These are phyloP conservation scores for Ceyx margarethae DNA, from an alignment of 2,113 vertebrate genomes.

Conservation along the genomic window DNA sequence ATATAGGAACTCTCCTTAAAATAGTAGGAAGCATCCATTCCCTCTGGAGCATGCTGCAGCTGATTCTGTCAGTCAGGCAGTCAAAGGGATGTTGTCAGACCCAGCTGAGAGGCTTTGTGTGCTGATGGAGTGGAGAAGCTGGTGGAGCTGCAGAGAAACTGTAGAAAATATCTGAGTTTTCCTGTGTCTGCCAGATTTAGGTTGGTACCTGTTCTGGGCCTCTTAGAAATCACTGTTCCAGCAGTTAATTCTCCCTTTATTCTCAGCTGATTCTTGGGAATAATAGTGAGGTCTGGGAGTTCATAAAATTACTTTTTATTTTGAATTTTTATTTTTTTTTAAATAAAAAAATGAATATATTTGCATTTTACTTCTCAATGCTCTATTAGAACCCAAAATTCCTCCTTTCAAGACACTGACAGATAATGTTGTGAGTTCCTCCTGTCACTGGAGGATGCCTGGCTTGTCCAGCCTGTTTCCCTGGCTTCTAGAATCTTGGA, in stretches of 20 bases:
- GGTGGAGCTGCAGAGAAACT: neutral
- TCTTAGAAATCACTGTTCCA: neutral
- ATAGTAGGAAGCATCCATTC: conserved; percentile 18
- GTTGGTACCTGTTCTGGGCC: neutral
- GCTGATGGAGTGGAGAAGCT: neutral
- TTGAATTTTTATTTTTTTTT: too few species aligned
- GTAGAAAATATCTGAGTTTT: conserved; percentile 13
- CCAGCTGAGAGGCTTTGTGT: neutral
- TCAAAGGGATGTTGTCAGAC: conserved; percentile 21
- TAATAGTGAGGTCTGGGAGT: neutral
- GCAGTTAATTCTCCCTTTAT: neutral
- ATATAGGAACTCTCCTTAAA: conserved; percentile 41
- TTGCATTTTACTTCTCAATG: neutral
- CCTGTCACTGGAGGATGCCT: neutral
- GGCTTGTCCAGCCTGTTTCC: neutral
- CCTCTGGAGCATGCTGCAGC: conserved; percentile 34
- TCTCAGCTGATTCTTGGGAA: neutral
- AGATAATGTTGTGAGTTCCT: neutral
- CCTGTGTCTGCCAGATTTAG: neutral
- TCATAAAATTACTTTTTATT: neutral
- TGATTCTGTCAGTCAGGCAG: conserved; percentile 60
- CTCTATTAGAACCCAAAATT: neutral
- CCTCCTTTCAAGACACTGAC: neutral
- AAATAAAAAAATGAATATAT: too few species aligned
- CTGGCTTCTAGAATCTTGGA: neutral